Percentiles rank a stretch among this genome's conserved stretches.
phyloP scores from a whole-genome alignment of 2,113 vertebrate genomes.

The Actenoides hombroni region DNA sequence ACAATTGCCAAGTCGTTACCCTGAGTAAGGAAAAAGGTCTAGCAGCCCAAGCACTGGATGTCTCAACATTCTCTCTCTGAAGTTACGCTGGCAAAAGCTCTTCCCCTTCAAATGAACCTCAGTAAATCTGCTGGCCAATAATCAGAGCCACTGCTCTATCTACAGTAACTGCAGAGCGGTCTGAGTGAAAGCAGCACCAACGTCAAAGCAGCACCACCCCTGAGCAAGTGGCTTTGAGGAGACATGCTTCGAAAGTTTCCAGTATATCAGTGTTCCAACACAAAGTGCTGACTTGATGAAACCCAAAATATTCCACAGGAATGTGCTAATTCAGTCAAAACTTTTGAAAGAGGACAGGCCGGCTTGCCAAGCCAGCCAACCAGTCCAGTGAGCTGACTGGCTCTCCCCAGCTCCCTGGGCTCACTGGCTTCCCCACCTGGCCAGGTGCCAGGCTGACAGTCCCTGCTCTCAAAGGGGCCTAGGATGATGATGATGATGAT shows the following conservation, averaged over 20 bases:
- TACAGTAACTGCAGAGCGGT: not conserved
- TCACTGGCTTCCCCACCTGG: conserved; percentile 40
- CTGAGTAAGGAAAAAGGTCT: not conserved
- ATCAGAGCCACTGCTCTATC: not conserved
- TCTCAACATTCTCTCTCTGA: not conserved
- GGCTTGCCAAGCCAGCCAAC: not conserved
- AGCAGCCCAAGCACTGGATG: not conserved
- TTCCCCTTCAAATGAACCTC: not conserved
- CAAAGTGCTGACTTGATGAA: conserved; percentile 64
- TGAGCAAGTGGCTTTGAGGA: not conserved
- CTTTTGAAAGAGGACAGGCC: conserved; percentile 35
- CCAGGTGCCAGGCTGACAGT: not conserved
- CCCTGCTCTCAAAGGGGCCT: not conserved
- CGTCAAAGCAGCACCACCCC: not conserved
- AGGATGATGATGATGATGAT: not conserved
- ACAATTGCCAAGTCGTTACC: not conserved
- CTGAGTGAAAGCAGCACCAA: not conserved
- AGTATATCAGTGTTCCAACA: conserved; percentile 38
- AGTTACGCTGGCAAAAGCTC: not conserved
- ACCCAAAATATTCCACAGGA: conserved; percentile 58
- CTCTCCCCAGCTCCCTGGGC: not conserved
- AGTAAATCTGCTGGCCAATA: not conserved
- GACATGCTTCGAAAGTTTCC: conserved; percentile 9
- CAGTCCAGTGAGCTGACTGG: conserved; percentile 19
- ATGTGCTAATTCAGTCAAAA: conserved; percentile 65